A percentile compares a stretch with the other conserved stretches of the same genome.
Evolutionary conservation across 2,888 invertebrate species (phyloP).

Genomic region (Sarcophaga carnaria): DNA sequence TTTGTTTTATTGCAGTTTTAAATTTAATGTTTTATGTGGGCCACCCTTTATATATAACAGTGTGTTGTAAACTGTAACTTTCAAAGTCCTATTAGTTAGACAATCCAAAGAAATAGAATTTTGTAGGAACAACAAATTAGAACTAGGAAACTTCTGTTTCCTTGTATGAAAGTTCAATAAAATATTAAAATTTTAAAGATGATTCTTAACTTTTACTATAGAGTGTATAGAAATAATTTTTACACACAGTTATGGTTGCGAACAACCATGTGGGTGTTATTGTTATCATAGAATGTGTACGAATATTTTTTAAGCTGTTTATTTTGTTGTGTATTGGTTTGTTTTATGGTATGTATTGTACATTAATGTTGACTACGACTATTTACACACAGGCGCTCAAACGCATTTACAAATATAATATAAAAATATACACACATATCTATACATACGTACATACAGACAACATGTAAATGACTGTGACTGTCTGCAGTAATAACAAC

Average conservation of each 20-base stretch:
- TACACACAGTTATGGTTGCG: neutral
- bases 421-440: neutral
- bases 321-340: constrained; percentile 34
- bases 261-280: no score
- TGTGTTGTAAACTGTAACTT: no score
- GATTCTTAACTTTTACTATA: neutral
- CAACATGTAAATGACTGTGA: neutral
- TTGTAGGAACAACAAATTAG: no score
- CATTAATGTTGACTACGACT: constrained; percentile 35
- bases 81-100: no score
- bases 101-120: no score
- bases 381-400: neutral
- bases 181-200: no score
- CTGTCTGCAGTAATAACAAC: constrained; percentile 30
- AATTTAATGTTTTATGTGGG: no score
- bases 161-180: no score
- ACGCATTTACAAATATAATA: constrained; percentile 4
- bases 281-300: no score
- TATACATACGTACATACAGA: neutral
- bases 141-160: no score
- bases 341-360: constrained; percentile 28
- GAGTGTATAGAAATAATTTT: neutral
- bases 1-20: no score
- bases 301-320: constrained; percentile 28
- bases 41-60: no score